phyloP scores from a whole-genome alignment of 2,888 invertebrate genomes.

The Gari tellinella region DNA sequence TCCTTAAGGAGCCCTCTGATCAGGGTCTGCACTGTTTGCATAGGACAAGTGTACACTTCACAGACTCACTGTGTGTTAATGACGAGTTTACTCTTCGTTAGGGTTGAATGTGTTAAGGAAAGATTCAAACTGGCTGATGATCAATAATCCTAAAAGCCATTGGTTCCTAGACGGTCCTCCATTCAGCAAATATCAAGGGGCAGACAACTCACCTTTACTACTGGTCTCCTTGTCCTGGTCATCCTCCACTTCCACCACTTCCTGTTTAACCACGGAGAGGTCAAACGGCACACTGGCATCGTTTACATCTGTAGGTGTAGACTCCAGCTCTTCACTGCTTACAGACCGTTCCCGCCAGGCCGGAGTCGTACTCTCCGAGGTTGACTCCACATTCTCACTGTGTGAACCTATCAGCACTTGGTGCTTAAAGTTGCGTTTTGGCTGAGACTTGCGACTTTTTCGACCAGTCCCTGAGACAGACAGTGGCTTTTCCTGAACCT shows the following conservation, averaged over 20 bases:
- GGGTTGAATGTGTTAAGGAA: too few species aligned
- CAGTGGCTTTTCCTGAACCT: neutral
- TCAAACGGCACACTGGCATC: constrained; percentile 20
- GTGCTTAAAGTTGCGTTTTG: constrained; percentile 40
- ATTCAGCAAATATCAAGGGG: too few species aligned
- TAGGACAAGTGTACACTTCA: too few species aligned
- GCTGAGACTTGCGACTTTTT: constrained; percentile 48
- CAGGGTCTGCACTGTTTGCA: too few species aligned
- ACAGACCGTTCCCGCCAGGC: constrained; percentile 27
- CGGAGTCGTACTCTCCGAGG: constrained; percentile 4
- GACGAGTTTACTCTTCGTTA: too few species aligned
- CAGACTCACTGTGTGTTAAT: too few species aligned
- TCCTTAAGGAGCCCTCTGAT: too few species aligned
- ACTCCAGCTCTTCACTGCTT: constrained; percentile 14
- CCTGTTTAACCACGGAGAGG: constrained; percentile 45
- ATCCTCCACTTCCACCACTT: constrained; percentile 23
- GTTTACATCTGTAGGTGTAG: neutral
- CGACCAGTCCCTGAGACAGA: neutral
- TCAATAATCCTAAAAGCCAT: too few species aligned
- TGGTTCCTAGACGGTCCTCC: too few species aligned
- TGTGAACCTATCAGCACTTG: constrained; percentile 19
- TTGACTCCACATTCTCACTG: constrained; percentile 18
- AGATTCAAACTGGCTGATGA: too few species aligned
- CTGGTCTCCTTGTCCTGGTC: constrained; percentile 2
- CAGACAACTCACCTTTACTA: constrained; percentile 42